phyloP scores from a whole-genome alignment of 2,113 vertebrate species.

The Ranitomeya imitator region DNA sequence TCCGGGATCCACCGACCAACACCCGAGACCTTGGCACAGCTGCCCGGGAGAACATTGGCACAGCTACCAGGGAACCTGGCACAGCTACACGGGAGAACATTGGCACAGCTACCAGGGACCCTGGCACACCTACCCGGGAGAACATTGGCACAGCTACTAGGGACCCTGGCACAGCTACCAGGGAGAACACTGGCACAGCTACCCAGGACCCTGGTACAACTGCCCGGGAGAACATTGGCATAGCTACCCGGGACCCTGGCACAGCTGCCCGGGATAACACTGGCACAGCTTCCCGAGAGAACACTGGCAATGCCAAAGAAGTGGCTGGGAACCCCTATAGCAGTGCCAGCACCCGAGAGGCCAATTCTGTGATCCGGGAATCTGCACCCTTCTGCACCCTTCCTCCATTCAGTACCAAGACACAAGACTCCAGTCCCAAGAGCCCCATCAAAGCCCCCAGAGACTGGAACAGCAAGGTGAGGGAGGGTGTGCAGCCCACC shows the following conservation, averaged over 20 bases:
- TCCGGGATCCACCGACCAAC: conserved; percentile 23
- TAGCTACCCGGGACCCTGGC: too few species aligned
- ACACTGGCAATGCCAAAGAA: not conserved
- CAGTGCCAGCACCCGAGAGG: conserved; percentile 2
- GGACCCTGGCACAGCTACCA: too few species aligned
- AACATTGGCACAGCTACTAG: too few species aligned
- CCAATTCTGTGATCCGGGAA: not conserved
- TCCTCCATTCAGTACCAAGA: conserved; percentile 61
- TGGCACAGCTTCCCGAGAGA: not conserved
- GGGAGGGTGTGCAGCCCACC: conserved; percentile 60
- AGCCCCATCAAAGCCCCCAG: conserved; percentile 53
- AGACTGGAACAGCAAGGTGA: conserved; percentile 59
- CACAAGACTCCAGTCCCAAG: conserved; percentile 56
- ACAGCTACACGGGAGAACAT: too few species aligned
- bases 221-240: not conserved
- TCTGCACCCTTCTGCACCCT: conserved; percentile 65
- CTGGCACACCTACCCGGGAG: too few species aligned
- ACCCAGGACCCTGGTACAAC: conserved; percentile 24
- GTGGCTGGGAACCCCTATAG: not conserved
- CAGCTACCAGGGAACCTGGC: too few species aligned
- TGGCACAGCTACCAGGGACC: too few species aligned
- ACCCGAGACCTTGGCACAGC: conserved; percentile 28
- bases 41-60: not conserved
- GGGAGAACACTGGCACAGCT: not conserved
- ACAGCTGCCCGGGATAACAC: too few species aligned